These are phyloP conservation scores for Leontopithecus rosalia DNA, from an alignment of 2,797 vertebrate genomes.

Conservation along the genomic window DNA sequence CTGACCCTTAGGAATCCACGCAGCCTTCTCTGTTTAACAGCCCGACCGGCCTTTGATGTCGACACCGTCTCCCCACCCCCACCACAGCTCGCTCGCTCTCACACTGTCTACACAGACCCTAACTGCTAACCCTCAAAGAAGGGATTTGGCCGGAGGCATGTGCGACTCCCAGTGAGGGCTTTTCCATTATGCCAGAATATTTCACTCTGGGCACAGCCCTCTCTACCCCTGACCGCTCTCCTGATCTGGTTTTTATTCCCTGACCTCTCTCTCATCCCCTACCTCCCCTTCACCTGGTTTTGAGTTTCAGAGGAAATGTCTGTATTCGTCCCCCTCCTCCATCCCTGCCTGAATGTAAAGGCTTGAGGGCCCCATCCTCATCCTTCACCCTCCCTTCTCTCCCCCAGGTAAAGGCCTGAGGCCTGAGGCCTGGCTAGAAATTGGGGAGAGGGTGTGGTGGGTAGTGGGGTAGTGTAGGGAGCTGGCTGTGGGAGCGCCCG, in stretches of 20 bases:
- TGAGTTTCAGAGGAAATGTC: slow-evolving; percentile 3
- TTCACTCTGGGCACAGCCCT: neutral
- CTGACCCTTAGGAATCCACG: neutral
- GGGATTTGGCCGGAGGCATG: slow-evolving; percentile 14
- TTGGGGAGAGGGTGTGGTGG: too few relatives aligned
- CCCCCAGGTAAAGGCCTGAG: neutral
- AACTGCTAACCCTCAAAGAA: neutral
- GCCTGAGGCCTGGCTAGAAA: neutral
- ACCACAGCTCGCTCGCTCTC: too few relatives aligned
- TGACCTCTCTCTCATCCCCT: neutral
- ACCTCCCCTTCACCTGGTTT: neutral
- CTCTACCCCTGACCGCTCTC: neutral
- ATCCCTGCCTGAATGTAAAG: neutral
- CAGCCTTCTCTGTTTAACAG: neutral
- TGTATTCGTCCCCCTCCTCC: neutral
- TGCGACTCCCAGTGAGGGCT: neutral
- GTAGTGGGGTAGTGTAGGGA: neutral
- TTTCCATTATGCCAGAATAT: neutral
- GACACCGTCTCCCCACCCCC: neutral
- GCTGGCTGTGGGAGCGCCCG: neutral
- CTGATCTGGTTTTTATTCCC: slow-evolving; percentile 24
- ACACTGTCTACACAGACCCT: neutral
- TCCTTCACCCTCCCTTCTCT: fast-evolving
- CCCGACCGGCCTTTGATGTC: neutral
- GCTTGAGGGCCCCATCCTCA: neutral